Base-by-base conservation (phyloP, 1,140 invertebrate genomes). In the Cydia pomonella region DNA sequence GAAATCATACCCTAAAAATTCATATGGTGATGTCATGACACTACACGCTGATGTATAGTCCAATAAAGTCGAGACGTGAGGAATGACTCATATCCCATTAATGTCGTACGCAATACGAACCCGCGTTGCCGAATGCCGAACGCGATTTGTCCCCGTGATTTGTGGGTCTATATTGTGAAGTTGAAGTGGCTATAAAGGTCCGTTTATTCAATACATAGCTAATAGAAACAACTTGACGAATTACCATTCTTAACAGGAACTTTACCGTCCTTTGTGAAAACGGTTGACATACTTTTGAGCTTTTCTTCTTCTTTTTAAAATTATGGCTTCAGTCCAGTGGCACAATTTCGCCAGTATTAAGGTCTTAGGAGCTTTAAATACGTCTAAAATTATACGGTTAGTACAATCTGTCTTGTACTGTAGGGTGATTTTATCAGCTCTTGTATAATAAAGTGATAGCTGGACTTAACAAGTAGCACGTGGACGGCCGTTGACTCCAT, bases 21-120 rank as follows among this genome's bases (percentile, higher is more conserved):
- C 64, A 69, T 69, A 69, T 38, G 63, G 63, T 29, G 27, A 69
- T 18, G 16, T 13, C 27, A 69, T 33, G 33, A 73, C 33, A 41
- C 29, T n/a, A n/a, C 50, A 27, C 29, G 29, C 73, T 83, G 77
- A 86, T 84, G 77, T 83, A 86, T 84, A 64, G 81, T 77, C 80
- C 84, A 87, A 86, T 87, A 87, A 84, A 83, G 81, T 79, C 77
- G 75, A 77, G 76, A 87, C 81, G 84, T 85, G 84, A 88, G 82
- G 83, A 86, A 87, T 84, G 82, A 80, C 76, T 80, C 77, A 75
- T 78, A 86, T 84, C 81, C 84, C 81, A 87, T 88, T 87, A 86
- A 87, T 79, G 85, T 88, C 87, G 82, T 80, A 76, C 73, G 78
- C 84, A 87, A 79, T 84, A 81, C 82, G 76, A 81, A 84, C 83